A percentile compares a stretch with the other conserved stretches of the same genome.
Evolutionary conservation across 2,797 vertebrate genomes (phyloP).

Genomic region (Xenopus petersii): DNA sequence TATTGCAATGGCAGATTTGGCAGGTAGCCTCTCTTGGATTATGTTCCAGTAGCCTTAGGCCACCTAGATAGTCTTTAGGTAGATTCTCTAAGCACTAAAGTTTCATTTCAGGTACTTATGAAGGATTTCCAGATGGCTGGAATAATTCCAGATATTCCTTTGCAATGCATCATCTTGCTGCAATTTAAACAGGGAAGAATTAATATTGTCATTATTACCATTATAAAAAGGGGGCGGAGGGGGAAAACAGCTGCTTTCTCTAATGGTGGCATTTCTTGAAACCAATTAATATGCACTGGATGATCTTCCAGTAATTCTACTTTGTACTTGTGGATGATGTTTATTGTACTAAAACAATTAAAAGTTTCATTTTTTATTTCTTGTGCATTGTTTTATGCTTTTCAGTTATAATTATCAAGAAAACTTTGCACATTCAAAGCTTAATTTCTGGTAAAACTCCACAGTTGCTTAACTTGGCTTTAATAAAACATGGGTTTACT

Average conservation of each 20-base stretch:
- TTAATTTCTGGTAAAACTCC: too few species aligned
- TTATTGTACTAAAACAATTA: too few species aligned
- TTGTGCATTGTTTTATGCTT: too few species aligned
- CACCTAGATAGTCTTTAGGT: constrained; percentile 67
- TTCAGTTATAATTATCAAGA: constrained; percentile 45
- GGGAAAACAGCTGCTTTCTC: background rate
- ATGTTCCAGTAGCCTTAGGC: constrained; percentile 65
- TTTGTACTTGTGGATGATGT: too few species aligned
- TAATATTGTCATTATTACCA: background rate
- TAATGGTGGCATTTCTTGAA: background rate
- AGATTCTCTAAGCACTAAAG: constrained; percentile 57
- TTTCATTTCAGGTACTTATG: constrained; percentile 60
- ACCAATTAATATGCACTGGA: too few species aligned
- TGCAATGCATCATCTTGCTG: constrained; percentile 53
- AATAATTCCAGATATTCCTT: constrained; percentile 56
- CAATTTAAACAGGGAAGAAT: constrained; percentile 11
- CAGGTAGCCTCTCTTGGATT: constrained; percentile 62
- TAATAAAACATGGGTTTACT: too few species aligned
- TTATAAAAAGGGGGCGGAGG: constrained; percentile 10
- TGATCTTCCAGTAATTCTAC: too few species aligned
- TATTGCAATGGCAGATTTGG: constrained; percentile 56
- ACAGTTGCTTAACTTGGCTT: too few species aligned
- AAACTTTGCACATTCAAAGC: too few species aligned
- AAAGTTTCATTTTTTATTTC: background rate
- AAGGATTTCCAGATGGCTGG: constrained; percentile 69